Conservation (phyloP, 2,888 invertebrate species). For the Panorpa germanica region DNA sequence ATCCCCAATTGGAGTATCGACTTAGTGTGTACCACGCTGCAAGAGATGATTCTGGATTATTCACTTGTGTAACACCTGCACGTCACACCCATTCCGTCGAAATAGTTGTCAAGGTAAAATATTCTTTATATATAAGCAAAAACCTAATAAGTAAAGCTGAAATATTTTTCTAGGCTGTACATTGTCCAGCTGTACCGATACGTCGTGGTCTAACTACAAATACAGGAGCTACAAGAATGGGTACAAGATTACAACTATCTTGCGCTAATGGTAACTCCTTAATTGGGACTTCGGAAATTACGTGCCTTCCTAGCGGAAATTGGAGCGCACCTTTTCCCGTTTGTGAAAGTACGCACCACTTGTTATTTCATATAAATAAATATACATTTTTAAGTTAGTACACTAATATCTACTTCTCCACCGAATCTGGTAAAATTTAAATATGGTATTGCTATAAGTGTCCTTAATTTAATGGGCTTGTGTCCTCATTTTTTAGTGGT, state of each 20-base stretch:
- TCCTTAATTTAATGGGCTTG: too few relatives aligned
- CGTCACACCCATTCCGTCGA: slow-evolving; percentile 64
- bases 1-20: slow-evolving; percentile 60
- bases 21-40: slow-evolving; percentile 64
- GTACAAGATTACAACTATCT: slow-evolving; percentile 50
- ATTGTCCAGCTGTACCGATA: slow-evolving; percentile 55
- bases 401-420: background rate
- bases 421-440: background rate
- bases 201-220: slow-evolving; percentile 55
- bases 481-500: too few relatives aligned
- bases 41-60: slow-evolving; percentile 67
- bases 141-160: slow-evolving; percentile 7
- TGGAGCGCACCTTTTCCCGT: slow-evolving; percentile 71
- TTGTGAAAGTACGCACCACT: slow-evolving; percentile 65
- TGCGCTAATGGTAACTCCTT: slow-evolving; percentile 67
- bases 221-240: slow-evolving; percentile 51
- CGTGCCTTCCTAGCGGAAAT: slow-evolving; percentile 67
- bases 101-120: slow-evolving; percentile 50
- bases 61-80: slow-evolving; percentile 72
- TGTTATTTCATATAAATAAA: background rate
- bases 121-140: slow-evolving; percentile 6
- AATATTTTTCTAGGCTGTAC: slow-evolving; percentile 33
- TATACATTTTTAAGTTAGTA: background rate
- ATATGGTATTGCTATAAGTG: too few relatives aligned
- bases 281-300: slow-evolving; percentile 52